Percentiles rank a stretch among this genome's conserved stretches.
These are phyloP conservation scores for Calycopis cecrops DNA, from an alignment of 1,140 invertebrate species.

Conservation along the genomic window DNA sequence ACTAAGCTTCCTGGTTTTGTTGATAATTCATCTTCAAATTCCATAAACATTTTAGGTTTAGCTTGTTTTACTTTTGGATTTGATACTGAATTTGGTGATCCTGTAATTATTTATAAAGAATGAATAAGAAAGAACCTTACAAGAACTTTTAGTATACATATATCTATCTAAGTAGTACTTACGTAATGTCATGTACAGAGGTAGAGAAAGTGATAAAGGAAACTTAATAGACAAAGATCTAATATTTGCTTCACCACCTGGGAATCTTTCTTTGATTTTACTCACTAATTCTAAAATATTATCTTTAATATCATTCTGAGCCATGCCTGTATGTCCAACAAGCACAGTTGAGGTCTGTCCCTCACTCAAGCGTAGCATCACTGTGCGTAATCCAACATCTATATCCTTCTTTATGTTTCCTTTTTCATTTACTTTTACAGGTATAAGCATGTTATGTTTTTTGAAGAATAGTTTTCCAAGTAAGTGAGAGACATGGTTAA, in stretches of 20 bases:
- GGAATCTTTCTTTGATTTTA: slow-evolving; percentile 74
- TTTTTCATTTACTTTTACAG: slow-evolving; percentile 73
- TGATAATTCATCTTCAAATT: slow-evolving; percentile 76
- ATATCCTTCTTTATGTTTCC: slow-evolving; percentile 77
- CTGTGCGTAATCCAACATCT: slow-evolving; percentile 75
- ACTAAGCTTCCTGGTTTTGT: slow-evolving; percentile 71
- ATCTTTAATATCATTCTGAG: slow-evolving; percentile 69
- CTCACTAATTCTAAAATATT: slow-evolving; percentile 75
- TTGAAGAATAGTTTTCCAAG: slow-evolving; percentile 78
- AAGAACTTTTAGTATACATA: not conserved
- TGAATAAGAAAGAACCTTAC: not conserved
- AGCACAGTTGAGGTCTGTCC: slow-evolving; percentile 76
- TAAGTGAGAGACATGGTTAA: slow-evolving; percentile 77
- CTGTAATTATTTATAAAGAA: too few species aligned
- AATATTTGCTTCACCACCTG: slow-evolving; percentile 80
- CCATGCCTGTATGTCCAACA: slow-evolving; percentile 77
- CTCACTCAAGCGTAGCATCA: slow-evolving; percentile 72
- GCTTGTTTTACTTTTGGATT: slow-evolving; percentile 49
- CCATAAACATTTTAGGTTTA: slow-evolving; percentile 74
- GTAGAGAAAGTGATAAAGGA: slow-evolving; percentile 72
- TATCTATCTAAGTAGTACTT: slow-evolving; percentile 49
- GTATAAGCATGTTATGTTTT: slow-evolving; percentile 77
- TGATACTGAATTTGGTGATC: slow-evolving; percentile 41
- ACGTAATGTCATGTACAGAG: slow-evolving; percentile 79
- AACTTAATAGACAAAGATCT: slow-evolving; percentile 76